phyloP scores from a whole-genome alignment of 2,888 invertebrate species.

The Aethes cnicana region DNA sequence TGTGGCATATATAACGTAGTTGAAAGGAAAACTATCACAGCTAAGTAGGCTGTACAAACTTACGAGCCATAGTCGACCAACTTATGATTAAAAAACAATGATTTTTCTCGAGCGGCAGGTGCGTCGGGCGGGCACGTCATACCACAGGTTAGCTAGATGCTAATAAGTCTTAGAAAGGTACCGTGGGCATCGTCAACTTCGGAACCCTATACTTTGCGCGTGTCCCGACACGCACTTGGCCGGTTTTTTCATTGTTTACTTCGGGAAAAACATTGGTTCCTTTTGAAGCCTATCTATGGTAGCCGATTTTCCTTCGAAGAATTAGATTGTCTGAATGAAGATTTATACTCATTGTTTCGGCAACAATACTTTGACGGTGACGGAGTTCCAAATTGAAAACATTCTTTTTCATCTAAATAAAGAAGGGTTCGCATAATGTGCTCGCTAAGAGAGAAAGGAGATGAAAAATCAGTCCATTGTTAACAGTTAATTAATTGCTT shows the following conservation, averaged over 20 bases:
- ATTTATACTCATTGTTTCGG: constrained; percentile 28
- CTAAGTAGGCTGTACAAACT: too few species aligned
- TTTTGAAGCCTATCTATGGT: constrained; percentile 14
- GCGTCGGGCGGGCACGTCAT: too few species aligned
- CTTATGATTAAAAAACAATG: too few species aligned
- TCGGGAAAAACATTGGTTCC: constrained; percentile 16
- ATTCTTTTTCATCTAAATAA: constrained; percentile 24
- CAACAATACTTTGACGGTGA: constrained; percentile 20
- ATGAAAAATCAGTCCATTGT: not conserved
- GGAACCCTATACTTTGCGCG: too few species aligned
- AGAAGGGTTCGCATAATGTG: constrained; percentile 5
- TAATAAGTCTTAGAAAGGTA: too few species aligned
- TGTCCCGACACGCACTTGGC: constrained; percentile 1
- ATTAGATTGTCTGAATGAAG: constrained; percentile 25
- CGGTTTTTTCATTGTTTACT: constrained; percentile 25
- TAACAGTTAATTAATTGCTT: too few species aligned
- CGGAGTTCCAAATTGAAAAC: constrained; percentile 28
- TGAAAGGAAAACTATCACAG: too few species aligned
- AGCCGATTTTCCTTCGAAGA: constrained; percentile 17
- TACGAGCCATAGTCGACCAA: too few species aligned
- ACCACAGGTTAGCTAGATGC: too few species aligned
- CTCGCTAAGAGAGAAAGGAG: not conserved
- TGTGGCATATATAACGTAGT: too few species aligned
- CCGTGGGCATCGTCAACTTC: too few species aligned
- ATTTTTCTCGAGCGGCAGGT: too few species aligned